Evolutionary conservation across 2,797 vertebrate genomes (phyloP).

Genomic region (Chelon auratus): DNA sequence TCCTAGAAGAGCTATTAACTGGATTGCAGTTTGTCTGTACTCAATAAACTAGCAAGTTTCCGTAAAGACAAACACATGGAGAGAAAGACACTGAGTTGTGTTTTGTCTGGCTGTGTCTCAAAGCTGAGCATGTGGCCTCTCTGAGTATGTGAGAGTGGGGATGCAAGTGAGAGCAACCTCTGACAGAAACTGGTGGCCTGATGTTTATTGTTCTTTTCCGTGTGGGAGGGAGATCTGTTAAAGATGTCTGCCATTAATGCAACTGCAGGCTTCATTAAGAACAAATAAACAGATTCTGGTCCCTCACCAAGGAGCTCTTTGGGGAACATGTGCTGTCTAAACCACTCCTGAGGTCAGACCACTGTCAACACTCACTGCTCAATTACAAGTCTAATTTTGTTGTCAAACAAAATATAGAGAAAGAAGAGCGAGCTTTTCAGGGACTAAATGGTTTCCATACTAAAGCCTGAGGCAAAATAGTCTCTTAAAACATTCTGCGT

Average conservation of each 20-base stretch:
- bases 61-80: constrained; percentile 13
- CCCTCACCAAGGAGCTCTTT: constrained; percentile 47
- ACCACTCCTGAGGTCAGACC: constrained; percentile 60
- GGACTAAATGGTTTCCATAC: constrained; percentile 63
- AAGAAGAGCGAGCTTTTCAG: constrained; percentile 19
- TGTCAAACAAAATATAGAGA: constrained; percentile 67
- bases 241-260: constrained; percentile 67
- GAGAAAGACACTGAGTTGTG: background rate
- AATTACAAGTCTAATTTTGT: constrained; percentile 68
- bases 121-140: background rate
- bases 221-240: constrained; percentile 61
- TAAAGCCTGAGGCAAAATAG: constrained; percentile 28
- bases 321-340: constrained; percentile 54
- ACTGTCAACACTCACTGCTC: constrained; percentile 68
- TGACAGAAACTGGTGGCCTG: constrained; percentile 41
- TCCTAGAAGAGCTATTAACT: background rate
- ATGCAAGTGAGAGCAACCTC: constrained; percentile 9
- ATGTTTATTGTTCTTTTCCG: constrained; percentile 68
- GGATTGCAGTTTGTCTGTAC: background rate
- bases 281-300: constrained; percentile 69
- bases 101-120: constrained; percentile 4
- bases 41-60: constrained; percentile 1
- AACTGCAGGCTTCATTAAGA: constrained; percentile 72
- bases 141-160: background rate
- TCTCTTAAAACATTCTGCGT: constrained; percentile 42